Base-by-base conservation (phyloP, 2,888 invertebrate species). In the Cartodere bifasciata region DNA sequence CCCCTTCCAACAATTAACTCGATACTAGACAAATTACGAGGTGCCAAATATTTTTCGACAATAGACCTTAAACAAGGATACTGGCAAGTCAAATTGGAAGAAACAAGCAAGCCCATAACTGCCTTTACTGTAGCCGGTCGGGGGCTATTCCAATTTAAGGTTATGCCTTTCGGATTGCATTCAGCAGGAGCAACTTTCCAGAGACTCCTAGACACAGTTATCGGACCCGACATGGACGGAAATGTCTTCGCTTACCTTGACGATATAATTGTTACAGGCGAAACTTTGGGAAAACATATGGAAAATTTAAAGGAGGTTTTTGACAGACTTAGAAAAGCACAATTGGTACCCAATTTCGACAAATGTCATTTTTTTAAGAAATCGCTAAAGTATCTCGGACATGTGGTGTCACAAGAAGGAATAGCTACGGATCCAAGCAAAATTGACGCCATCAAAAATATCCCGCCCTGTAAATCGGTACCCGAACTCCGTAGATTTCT, bases 71-170 rank as follows among this genome's bases (percentile, higher is more conserved):
- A 34, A 9, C 31, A 33, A 13, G 40, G 40, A 4, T 47, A 43
- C 36, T 46, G 42, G 42, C 45, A 50, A 33, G 36, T 51, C 50
- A 20, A 28, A 35, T 16, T 25, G 32, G 13, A 24, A 28, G 7
- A 43, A 43, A 13, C 10, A 28, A 7, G 44, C 45, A 48, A 49
- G 32, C n/a, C n/a, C n/a, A n/a, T n/a, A n/a, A 48, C 49, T 13
- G 49, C 51, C 4, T 55, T 53, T 38, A 34, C 39, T 9, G 40
- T 53, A 1, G 44, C 45, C 2, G 41, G 46, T 6, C 32, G 45
- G 16, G 50, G 50, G 2, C 37, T 46, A 4, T 50, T 44, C 30
- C 41, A 53, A 16, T 50, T 44, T 29, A 29, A 12, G 2, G 37
- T 35, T 5, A 28, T 46, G 30, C 40, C 44, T 0, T 47, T 45